phyloP scores from a whole-genome alignment of 1,140 invertebrate genomes.

The Solenopsis invicta region DNA sequence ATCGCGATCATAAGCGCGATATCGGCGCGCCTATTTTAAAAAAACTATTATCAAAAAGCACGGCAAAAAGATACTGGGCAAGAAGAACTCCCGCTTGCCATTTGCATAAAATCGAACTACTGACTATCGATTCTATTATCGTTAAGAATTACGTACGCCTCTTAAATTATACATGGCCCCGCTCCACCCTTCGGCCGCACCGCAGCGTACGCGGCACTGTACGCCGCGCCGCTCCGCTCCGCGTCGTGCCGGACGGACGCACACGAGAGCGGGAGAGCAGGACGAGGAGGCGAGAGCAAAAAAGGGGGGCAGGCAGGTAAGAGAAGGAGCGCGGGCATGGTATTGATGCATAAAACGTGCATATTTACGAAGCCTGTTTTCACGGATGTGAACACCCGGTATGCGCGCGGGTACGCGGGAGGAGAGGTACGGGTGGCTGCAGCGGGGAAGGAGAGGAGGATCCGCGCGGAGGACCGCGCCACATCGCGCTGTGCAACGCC shows the following conservation, averaged over 20 bases:
- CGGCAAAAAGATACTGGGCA: neutral
- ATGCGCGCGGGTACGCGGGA: slow-evolving; percentile 77
- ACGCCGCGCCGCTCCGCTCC: too few relatives aligned
- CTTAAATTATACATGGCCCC: slow-evolving; percentile 58
- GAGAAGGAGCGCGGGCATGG: slow-evolving; percentile 65
- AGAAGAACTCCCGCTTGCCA: slow-evolving; percentile 3
- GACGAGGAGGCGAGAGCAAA: slow-evolving; percentile 20
- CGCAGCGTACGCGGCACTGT: neutral
- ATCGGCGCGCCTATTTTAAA: neutral
- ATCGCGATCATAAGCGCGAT: neutral
- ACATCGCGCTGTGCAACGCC: slow-evolving; percentile 63
- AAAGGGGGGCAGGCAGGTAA: slow-evolving; percentile 20
- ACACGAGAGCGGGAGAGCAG: slow-evolving; percentile 27
- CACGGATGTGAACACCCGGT: slow-evolving; percentile 86
- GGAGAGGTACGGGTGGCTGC: slow-evolving; percentile 30
- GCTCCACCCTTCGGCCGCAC: slow-evolving; percentile 41
- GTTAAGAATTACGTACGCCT: slow-evolving; percentile 57
- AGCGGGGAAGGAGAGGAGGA: neutral
- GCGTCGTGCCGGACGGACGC: slow-evolving; percentile 17
- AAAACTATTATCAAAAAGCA: neutral
- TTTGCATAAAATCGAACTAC: slow-evolving; percentile 59
- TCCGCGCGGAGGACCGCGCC: slow-evolving; percentile 42
- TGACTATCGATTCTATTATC: slow-evolving; percentile 63
- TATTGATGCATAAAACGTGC: slow-evolving; percentile 85
- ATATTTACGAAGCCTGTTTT: slow-evolving; percentile 86